Conservation (phyloP, 2,113 vertebrate species). For the Oncorhynchus masou region DNA sequence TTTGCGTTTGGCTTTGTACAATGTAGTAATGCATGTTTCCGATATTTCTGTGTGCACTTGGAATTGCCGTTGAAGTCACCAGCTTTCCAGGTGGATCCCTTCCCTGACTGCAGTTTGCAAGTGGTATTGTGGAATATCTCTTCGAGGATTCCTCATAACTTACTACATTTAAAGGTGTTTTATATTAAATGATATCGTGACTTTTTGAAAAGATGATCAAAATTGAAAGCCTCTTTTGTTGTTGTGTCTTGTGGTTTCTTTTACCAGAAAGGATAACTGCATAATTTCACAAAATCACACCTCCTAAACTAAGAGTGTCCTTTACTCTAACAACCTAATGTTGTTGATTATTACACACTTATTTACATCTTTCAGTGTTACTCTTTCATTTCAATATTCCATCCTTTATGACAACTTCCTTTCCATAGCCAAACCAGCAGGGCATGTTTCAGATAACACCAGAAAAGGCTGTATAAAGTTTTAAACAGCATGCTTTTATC, state of each 20-base stretch:
- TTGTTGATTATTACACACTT: too few relatives aligned
- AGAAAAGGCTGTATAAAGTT: too few relatives aligned
- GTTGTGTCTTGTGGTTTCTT: conserved; percentile 1
- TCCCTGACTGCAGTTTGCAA: conserved; percentile 43
- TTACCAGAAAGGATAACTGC: not conserved
- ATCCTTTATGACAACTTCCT: too few relatives aligned
- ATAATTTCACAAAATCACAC: too few relatives aligned
- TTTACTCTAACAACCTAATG: too few relatives aligned
- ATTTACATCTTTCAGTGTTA: too few relatives aligned
- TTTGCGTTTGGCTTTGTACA: conserved; percentile 72
- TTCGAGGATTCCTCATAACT: conserved; percentile 63
- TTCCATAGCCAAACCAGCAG: too few relatives aligned
- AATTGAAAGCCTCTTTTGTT: conserved; percentile 15
- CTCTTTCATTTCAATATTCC: too few relatives aligned
- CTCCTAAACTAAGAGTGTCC: too few relatives aligned
- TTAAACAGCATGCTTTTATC: too few relatives aligned
- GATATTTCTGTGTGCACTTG: conserved; percentile 69
- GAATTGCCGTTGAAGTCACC: conserved; percentile 54
- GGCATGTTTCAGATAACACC: too few relatives aligned
- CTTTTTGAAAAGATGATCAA: conserved; percentile 72
- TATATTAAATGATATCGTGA: conserved; percentile 82
- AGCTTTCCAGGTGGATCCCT: conserved; percentile 48
- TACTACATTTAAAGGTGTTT: conserved; percentile 73
- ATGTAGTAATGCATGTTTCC: conserved; percentile 79
- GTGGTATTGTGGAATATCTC: conserved; percentile 47